Conservation (phyloP, 2,888 invertebrate genomes). For the Mythimna loreyi region DNA sequence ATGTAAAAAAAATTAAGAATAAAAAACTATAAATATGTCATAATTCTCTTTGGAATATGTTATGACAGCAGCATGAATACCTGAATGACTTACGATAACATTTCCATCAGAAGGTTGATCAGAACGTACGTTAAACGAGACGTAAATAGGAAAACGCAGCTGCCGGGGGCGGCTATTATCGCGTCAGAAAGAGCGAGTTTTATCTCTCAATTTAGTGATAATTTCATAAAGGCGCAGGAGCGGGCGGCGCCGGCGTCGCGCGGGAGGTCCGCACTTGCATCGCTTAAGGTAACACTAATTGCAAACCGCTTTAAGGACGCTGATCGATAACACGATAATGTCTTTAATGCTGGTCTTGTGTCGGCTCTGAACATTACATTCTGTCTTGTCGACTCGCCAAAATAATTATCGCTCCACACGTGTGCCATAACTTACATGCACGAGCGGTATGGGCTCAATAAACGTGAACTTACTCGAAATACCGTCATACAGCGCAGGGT, state of each 20-base stretch:
- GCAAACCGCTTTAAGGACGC: constrained; percentile 83
- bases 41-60: neutral
- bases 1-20: neutral
- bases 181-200: constrained; percentile 81
- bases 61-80: constrained; percentile 9
- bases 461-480: constrained; percentile 57
- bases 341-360: constrained; percentile 82
- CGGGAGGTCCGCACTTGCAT: constrained; percentile 81
- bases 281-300: constrained; percentile 82
- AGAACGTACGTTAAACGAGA: constrained; percentile 66
- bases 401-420: constrained; percentile 68
- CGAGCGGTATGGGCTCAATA: constrained; percentile 48
- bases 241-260: constrained; percentile 74
- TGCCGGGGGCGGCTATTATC: constrained; percentile 81
- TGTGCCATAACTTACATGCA: constrained; percentile 51
- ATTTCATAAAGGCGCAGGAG: constrained; percentile 80
- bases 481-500: constrained; percentile 50
- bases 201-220: constrained; percentile 89
- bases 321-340: constrained; percentile 88
- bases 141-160: constrained; percentile 80
- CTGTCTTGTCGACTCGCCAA: constrained; percentile 73
- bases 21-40: neutral
- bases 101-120: constrained; percentile 65
- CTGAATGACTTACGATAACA: constrained; percentile 34
- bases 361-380: constrained; percentile 77